Base-by-base conservation (phyloP, 2,797 vertebrate species). In the Myotis findleyi region DNA sequence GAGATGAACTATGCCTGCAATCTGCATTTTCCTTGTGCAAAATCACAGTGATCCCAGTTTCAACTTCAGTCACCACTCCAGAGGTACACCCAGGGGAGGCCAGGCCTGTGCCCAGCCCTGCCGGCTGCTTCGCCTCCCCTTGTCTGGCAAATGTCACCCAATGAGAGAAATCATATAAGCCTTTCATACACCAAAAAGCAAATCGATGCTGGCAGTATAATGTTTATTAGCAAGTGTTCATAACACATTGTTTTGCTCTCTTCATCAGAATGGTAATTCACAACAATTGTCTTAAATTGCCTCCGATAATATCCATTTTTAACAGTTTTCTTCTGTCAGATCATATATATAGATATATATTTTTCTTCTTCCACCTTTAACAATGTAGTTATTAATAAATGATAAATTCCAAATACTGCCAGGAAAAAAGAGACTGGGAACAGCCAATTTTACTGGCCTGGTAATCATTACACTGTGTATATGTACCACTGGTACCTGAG, bases 21-120 rank as follows among this genome's bases (percentile, higher is more conserved):
- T 96, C 95, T 97, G 93, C 92, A 93, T 95, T 94, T 93, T 96
- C 97, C 94, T 93, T 93, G 97, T 97, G 98, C 96, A 97, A 98
- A 98, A 96, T 98, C 98, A 98, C 98, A 98, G 98, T 98, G 98
- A 97, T 97, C 97, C 97, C 97, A 97, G 96, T 96, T 97, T 97
- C 97, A 68, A 41, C 90, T 53, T 93, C 64, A 88, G 94, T 97
- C 96, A 95, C 96, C 92, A 73, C 93, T 95, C 90, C 77, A 5
- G 87, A 95, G 95, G 90, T 84, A 86, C 82, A 95, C 95, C 87
- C 91, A 36, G 5, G 3, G 86, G 14, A 44, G 77, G 87, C 20
- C 2, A n/a, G 82, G 75, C 41, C 83, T 55, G 27, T 25, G n/a
- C 53, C 64, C 62, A 16, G 2, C 47, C 25, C 72, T 27, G 21